phyloP scores from a whole-genome alignment of 2,113 vertebrate genomes.

The Ursus arctos region DNA sequence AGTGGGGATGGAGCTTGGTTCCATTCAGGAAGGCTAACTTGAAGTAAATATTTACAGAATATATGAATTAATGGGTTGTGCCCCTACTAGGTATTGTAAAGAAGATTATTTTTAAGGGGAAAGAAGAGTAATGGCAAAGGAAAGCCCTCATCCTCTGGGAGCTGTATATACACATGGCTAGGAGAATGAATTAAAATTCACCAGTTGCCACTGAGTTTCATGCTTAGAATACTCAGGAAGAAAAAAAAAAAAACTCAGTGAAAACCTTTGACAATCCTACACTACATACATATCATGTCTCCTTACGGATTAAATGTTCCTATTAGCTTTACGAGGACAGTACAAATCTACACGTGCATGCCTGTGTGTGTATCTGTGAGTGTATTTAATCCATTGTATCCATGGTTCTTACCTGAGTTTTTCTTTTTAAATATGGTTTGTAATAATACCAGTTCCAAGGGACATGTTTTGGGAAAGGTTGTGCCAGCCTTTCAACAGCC shows the following conservation, averaged over 20 bases:
- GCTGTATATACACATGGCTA: neutral
- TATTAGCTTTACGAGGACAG: neutral
- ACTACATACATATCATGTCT: neutral
- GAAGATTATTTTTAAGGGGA: neutral
- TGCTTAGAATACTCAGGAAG: neutral
- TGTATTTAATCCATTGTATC: neutral
- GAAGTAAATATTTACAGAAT: neutral
- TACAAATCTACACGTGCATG: neutral
- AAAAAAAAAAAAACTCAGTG: neutral
- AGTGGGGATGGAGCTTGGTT: rapidly evolving
- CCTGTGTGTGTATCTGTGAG: neutral
- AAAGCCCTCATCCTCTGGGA: neutral
- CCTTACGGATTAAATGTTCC: neutral
- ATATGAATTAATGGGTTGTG: neutral
- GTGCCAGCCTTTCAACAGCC: neutral
- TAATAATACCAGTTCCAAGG: neutral
- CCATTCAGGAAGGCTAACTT: neutral
- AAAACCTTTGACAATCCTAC: neutral
- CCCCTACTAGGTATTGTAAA: neutral
- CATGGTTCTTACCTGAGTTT: neutral
- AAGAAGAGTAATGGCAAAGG: no score
- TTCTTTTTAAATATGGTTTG: neutral
- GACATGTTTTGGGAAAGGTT: neutral
- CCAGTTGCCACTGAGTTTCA: neutral
- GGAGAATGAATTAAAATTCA: neutral